Conservation (phyloP, 2,888 invertebrate species). For the Eristalis pertinax region DNA sequence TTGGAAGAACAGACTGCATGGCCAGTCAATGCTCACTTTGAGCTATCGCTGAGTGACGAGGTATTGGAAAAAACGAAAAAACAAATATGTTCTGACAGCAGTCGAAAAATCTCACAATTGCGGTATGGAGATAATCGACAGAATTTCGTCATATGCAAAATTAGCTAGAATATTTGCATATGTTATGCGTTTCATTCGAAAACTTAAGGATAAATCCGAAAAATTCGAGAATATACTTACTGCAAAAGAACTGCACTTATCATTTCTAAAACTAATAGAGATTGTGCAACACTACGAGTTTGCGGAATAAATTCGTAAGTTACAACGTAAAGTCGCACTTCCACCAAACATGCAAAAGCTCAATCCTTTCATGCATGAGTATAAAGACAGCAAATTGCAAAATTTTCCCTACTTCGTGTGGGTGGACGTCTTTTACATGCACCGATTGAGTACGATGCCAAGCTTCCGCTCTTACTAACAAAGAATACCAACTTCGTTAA, state of each 20-base stretch:
- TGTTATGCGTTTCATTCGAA: neutral
- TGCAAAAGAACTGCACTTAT: neutral
- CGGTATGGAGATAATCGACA: neutral
- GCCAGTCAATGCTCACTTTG: constrained; percentile 11
- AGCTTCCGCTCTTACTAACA: too few relatives aligned
- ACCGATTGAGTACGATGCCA: too few relatives aligned
- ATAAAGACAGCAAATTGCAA: too few relatives aligned
- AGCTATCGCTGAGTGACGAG: too few relatives aligned
- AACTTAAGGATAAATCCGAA: neutral
- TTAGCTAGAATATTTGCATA: too few relatives aligned
- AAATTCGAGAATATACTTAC: neutral
- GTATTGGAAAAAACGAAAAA: constrained; percentile 18
- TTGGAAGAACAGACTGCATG: neutral
- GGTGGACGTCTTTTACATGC: too few relatives aligned
- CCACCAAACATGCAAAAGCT: too few relatives aligned
- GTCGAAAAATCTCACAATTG: neutral
- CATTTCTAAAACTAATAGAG: constrained; percentile 3
- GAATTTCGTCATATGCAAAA: neutral
- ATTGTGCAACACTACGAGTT: constrained; percentile 42
- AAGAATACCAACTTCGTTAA: too few relatives aligned
- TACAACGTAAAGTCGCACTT: constrained; percentile 6
- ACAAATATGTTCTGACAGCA: neutral
- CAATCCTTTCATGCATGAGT: too few relatives aligned
- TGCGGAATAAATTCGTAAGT: constrained; percentile 19
- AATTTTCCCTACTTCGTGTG: too few relatives aligned